phyloP scores from a whole-genome alignment of 2,113 vertebrate genomes.

The Orientallactaga bullata region DNA sequence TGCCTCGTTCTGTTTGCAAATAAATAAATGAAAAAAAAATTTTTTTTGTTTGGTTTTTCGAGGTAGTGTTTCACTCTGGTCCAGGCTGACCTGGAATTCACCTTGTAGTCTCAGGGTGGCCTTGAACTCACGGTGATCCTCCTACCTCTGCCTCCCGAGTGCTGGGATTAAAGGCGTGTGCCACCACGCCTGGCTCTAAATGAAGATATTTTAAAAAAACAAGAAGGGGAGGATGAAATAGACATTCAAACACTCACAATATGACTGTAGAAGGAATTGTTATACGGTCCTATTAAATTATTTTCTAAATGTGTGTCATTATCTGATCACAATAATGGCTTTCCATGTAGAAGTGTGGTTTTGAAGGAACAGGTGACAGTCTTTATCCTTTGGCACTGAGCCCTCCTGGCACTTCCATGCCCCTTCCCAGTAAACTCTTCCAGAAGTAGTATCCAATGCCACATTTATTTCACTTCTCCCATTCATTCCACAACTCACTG shows the following conservation, averaged over 20 bases:
- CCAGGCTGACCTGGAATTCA: too few relatives aligned
- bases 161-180: too few relatives aligned
- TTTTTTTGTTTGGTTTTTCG: too few relatives aligned
- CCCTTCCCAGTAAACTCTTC: not conserved
- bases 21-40: too few relatives aligned
- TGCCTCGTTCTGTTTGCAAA: too few relatives aligned
- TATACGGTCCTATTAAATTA: not conserved
- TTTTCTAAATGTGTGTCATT: not conserved
- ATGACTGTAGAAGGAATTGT: not conserved
- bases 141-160: too few relatives aligned
- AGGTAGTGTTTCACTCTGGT: too few relatives aligned
- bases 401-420: fast-evolving
- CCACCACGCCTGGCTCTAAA: too few relatives aligned
- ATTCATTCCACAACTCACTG: not conserved
- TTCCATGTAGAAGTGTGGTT: not conserved
- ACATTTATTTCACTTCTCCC: not conserved
- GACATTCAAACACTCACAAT: not conserved
- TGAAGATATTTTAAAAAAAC: not conserved
- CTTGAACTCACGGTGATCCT: too few relatives aligned
- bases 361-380: not conserved
- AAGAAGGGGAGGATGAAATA: not conserved
- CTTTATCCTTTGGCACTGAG: not conserved
- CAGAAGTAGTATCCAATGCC: not conserved
- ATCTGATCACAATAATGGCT: not conserved
- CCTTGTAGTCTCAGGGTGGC: too few relatives aligned